These are phyloP conservation scores for Pandemis heparana DNA, from an alignment of 2,888 invertebrate genomes.

Conservation along the genomic window DNA sequence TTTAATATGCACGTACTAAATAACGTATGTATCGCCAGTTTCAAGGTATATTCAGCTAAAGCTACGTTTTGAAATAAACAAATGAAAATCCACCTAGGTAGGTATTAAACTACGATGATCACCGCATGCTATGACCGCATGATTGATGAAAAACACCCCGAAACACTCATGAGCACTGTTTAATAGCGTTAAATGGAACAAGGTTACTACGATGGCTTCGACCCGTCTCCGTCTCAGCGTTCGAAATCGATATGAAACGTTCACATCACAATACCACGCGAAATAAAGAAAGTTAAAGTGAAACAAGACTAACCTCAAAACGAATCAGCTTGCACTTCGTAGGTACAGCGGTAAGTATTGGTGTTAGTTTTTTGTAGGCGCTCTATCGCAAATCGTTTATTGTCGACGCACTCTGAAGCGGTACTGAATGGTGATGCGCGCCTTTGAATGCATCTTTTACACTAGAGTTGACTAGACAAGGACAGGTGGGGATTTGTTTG, in stretches of 20 bases:
- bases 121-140: slow-evolving; percentile 14
- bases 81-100: background rate
- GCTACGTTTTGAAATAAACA: background rate
- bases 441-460: slow-evolving; percentile 69
- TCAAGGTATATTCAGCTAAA: background rate
- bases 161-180: slow-evolving; percentile 52
- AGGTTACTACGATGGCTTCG: slow-evolving; percentile 68
- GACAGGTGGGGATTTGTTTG: slow-evolving; percentile 54
- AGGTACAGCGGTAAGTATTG: slow-evolving; percentile 23
- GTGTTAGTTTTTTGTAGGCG: slow-evolving; percentile 46
- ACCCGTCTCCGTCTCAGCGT: slow-evolving; percentile 68
- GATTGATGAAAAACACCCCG: slow-evolving; percentile 45
- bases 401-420: slow-evolving; percentile 56
- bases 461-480: slow-evolving; percentile 52
- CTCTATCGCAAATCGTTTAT: slow-evolving; percentile 57
- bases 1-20: too few species aligned
- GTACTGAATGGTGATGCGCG: slow-evolving; percentile 54
- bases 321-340: slow-evolving; percentile 72
- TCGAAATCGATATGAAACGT: slow-evolving; percentile 76
- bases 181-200: slow-evolving; percentile 59
- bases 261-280: slow-evolving; percentile 53
- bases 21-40: too few species aligned
- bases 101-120: background rate
- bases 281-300: slow-evolving; percentile 44
- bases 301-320: slow-evolving; percentile 64